Percentiles rank a stretch among this genome's conserved stretches.
Evolutionary conservation across 2,888 invertebrate genomes (phyloP).

Genomic region (Drosophila mulleri): DNA sequence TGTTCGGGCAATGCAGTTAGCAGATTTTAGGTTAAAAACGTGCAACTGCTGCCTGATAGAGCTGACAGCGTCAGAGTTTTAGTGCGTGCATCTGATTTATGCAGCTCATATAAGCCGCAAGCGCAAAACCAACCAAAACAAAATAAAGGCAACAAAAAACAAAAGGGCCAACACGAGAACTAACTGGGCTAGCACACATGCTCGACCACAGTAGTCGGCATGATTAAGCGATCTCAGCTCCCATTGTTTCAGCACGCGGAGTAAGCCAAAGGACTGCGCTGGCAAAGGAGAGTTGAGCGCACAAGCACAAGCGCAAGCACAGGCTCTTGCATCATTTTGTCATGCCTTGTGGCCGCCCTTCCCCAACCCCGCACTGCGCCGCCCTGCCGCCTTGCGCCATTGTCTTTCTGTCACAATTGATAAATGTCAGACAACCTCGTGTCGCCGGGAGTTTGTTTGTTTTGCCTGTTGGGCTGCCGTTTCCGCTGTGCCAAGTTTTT

Average conservation of each 20-base stretch:
- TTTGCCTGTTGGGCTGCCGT: constrained; percentile 37
- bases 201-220: constrained; percentile 68
- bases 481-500: constrained; percentile 63
- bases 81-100: constrained; percentile 73
- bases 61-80: constrained; percentile 53
- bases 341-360: constrained; percentile 66
- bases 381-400: constrained; percentile 40
- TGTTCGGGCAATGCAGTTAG: constrained; percentile 46
- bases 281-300: neutral
- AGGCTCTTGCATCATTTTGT: constrained; percentile 72
- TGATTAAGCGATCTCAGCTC: constrained; percentile 83
- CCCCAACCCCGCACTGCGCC: neutral
- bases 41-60: constrained; percentile 48
- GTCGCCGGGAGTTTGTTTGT: constrained; percentile 62
- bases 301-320: neutral
- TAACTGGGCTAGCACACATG: constrained; percentile 52
- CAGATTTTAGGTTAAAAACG: constrained; percentile 52
- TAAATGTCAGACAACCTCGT: constrained; percentile 69
- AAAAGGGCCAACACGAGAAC: neutral
- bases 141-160: neutral
- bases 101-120: constrained; percentile 45
- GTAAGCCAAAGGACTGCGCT: constrained; percentile 4
- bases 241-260: constrained; percentile 73
- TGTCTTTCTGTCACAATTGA: constrained; percentile 77
- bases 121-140: neutral